Percentiles rank a stretch among this genome's conserved stretches.
phyloP scores from a whole-genome alignment of 2,113 vertebrate genomes.

The Pangasianodon gigas region DNA sequence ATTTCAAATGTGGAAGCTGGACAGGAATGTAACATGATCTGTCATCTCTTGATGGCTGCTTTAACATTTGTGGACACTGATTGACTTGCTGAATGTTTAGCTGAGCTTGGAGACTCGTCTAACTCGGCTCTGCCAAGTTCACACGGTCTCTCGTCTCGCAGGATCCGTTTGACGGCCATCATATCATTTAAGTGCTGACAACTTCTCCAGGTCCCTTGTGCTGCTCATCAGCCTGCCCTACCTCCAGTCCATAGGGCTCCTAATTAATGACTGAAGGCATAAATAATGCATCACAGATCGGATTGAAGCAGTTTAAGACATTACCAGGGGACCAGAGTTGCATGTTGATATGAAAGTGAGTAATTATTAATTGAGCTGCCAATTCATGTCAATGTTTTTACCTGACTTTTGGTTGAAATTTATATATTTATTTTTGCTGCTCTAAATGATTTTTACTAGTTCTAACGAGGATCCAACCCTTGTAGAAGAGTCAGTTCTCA shows the following conservation, averaged over 20 bases:
- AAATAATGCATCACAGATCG: slow-evolving; percentile 34
- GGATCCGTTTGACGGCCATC: not conserved
- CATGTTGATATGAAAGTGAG: not conserved
- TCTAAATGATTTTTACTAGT: not conserved
- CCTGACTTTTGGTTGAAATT: not conserved
- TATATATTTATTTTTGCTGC: not conserved
- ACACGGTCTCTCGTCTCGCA: not conserved
- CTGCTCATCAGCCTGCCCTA: not conserved
- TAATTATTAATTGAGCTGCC: slow-evolving; percentile 6
- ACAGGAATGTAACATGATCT: not conserved
- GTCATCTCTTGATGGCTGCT: slow-evolving; percentile 18
- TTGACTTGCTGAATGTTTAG: not conserved
- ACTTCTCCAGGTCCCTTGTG: not conserved
- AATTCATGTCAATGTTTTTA: not conserved
- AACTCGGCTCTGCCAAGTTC: not conserved
- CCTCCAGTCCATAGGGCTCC: not conserved
- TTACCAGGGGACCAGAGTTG: not conserved
- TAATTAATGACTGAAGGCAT: slow-evolving; percentile 11
- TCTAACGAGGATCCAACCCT: not conserved
- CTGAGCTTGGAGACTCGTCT: not conserved
- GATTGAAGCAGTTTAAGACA: not conserved
- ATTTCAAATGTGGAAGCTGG: not conserved
- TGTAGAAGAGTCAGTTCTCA: not conserved
- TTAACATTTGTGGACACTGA: not conserved
- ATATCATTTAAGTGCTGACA: not conserved